Evolutionary conservation across 2,113 vertebrate genomes (phyloP).

Genomic region (Podarcis cretensis): DNA sequence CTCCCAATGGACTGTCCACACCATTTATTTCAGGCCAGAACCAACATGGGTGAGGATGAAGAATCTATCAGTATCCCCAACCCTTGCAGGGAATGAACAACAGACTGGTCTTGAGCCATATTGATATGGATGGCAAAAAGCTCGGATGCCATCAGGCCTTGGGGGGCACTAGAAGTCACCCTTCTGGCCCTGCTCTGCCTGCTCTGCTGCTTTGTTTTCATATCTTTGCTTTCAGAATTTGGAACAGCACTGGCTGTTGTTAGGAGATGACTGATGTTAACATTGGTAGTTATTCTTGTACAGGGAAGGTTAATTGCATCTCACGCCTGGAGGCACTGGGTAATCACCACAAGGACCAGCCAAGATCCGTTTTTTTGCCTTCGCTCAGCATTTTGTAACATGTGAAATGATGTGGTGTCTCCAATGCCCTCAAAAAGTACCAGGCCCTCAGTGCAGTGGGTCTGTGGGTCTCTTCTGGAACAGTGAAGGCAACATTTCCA

Average conservation of each 20-base stretch:
- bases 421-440: conserved; percentile 41
- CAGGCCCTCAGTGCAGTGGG: conserved; percentile 5
- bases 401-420: background rate
- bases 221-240: background rate
- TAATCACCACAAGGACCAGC: conserved; percentile 55
- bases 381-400: conserved; percentile 35
- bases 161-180: background rate
- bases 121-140: background rate
- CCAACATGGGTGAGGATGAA: background rate
- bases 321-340: conserved; percentile 63
- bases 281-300: conserved; percentile 63
- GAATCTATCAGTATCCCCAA: background rate
- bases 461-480: background rate
- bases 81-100: background rate
- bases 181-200: background rate
- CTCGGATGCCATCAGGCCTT: background rate
- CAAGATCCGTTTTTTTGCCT: conserved; percentile 24
- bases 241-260: conserved; percentile 34
- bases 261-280: conserved; percentile 54
- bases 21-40: background rate
- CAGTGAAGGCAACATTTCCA: background rate
- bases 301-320: conserved; percentile 71
- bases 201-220: background rate
- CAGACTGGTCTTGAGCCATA: background rate
- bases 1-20: background rate